These are phyloP conservation scores for Bellardia bayeri DNA, from an alignment of 2,888 invertebrate genomes.

Conservation along the genomic window DNA sequence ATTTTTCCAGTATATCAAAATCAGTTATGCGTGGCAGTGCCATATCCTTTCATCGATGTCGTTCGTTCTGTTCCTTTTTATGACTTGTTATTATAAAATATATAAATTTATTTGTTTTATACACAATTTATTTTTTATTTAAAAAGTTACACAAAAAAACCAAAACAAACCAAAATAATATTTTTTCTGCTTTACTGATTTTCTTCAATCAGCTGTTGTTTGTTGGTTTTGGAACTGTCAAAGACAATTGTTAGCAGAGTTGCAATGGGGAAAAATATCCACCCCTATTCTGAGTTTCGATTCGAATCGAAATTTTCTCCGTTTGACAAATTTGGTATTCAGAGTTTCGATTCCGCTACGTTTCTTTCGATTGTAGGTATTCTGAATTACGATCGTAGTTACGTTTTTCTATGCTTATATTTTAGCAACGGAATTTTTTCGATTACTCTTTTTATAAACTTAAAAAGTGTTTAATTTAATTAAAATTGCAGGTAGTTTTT, in stretches of 20 bases:
- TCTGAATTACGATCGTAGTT: too few relatives aligned
- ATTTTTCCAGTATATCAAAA: constrained; percentile 89
- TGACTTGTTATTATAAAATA: neutral
- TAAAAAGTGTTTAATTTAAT: too few relatives aligned
- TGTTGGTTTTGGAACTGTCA: constrained; percentile 14
- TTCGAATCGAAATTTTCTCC: too few relatives aligned
- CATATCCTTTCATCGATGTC: constrained; percentile 72
- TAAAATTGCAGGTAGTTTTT: too few relatives aligned
- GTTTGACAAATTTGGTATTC: too few relatives aligned
- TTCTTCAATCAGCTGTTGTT: constrained; percentile 37
- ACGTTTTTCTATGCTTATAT: too few relatives aligned
- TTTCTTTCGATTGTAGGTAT: too few relatives aligned
- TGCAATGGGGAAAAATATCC: neutral
- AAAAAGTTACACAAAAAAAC: constrained; percentile 57
- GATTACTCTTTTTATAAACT: too few relatives aligned
- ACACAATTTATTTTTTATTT: constrained; percentile 16
- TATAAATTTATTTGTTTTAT: constrained; percentile 21
- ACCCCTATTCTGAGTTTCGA: too few relatives aligned
- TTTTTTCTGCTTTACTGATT: constrained; percentile 2
- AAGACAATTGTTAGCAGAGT: neutral
- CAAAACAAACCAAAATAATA: constrained; percentile 59
- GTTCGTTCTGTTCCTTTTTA: neutral
- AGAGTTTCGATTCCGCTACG: too few relatives aligned
- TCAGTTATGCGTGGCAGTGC: constrained; percentile 86
- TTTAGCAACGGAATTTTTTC: too few relatives aligned